phyloP scores from a whole-genome alignment of 2,888 invertebrate species.

The Polydrusus tereticollis region DNA sequence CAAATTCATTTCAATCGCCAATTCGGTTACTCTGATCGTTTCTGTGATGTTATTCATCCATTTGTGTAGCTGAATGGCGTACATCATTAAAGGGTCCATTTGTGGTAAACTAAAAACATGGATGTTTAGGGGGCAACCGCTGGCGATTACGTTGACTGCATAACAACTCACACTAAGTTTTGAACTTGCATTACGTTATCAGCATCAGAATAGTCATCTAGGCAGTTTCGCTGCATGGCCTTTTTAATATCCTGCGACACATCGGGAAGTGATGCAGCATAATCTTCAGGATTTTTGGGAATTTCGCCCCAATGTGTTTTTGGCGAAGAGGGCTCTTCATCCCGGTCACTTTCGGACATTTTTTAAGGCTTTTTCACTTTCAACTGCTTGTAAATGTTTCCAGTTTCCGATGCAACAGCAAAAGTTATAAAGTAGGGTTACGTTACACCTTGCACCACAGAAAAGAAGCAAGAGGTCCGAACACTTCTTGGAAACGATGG shows the following conservation, averaged over 20 bases:
- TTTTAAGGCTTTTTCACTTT: not conserved
- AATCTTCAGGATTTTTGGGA: conserved; percentile 41
- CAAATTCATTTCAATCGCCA: conserved; percentile 60
- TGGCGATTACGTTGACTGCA: not conserved
- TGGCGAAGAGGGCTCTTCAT: conserved; percentile 9
- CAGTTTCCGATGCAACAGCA: not conserved
- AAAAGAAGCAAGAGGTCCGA: no score
- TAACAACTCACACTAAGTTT: conserved; percentile 55
- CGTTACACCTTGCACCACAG: no score
- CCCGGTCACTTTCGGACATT: conserved; percentile 12
- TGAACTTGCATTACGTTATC: conserved; percentile 51
- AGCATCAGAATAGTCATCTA: conserved; percentile 60
- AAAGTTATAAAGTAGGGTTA: not conserved
- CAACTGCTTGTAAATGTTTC: not conserved
- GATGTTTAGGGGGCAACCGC: not conserved
- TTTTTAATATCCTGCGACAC: conserved; percentile 62
- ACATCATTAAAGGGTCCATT: conserved; percentile 61
- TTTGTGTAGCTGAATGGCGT: conserved; percentile 64
- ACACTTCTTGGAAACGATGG: no score
- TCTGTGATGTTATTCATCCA: conserved; percentile 62
- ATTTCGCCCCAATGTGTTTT: conserved; percentile 62
- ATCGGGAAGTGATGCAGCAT: conserved; percentile 54
- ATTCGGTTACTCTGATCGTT: conserved; percentile 60
- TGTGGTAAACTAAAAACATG: conserved; percentile 58
- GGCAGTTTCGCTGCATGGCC: conserved; percentile 62